Evolutionary conservation across 2,797 vertebrate species (phyloP), one percentile per base, ranked within the genome.

Genomic region (Petrocephalus sullivani): DNA sequence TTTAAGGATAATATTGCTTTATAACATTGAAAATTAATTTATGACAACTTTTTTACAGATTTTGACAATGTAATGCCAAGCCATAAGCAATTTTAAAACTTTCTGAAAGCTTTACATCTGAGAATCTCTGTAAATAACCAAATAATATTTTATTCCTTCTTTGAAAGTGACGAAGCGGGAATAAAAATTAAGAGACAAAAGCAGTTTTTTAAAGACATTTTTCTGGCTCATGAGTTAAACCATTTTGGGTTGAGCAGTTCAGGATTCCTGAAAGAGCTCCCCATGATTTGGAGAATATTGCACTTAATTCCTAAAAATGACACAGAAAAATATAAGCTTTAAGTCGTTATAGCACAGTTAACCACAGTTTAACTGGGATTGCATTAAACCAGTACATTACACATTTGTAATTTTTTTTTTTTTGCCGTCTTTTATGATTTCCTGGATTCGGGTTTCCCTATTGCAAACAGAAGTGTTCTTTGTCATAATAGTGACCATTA

Each of bases 201-300:
- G 23, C 28, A 37, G 12, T 71, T 71, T 14, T 71, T 71, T 16
- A 71, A 71, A 71, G 12, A 28, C 28, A 67, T 14, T 67, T 33
- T 33, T 33, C 61, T 1, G 28, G 14, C 28, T 33, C 64, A n/a
- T 54, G 67, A 75, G 33, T 46, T 78, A 9, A 78, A 9, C 28
- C 28, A 37, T 71, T 71, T 78, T 5, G 14, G 14, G 41, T 78
- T 46, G 41, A 49, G 7, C 37, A 10, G 10, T 7, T 56, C 54
- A 12, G 71, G 37, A 46, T 78, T 78, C 71, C 71, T 78, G 71
- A 37, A 46, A 78, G 71, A 19, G 37, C 71, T 46, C 2, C 7
- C 16, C 71, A 78, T 78, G 71, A 49, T 78, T n/a, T 78, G 71
- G 37, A 78, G 37, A 78, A 78, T 78, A 78, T 78, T 78, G 19